These are phyloP conservation scores for Trididemnum nubilum DNA, from an alignment of 23 tunicate species.

Conservation along the genomic window DNA sequence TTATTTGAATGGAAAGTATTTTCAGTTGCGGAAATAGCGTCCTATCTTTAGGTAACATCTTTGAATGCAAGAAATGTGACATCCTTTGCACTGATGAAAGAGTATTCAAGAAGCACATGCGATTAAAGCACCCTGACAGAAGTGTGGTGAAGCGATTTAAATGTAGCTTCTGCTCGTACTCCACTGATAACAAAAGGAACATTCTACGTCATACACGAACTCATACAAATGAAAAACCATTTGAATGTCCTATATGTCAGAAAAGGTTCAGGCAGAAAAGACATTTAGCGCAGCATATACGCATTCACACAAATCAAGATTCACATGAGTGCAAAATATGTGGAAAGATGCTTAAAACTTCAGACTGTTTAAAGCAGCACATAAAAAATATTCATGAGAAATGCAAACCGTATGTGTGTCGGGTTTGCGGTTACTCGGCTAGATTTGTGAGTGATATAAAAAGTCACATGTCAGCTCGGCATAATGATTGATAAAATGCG, in stretches of 20 bases:
- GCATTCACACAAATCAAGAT: slow-evolving; percentile 34
- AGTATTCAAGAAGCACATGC: slow-evolving; percentile 6
- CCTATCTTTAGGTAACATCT: slow-evolving; percentile 17
- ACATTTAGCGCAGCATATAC: slow-evolving; percentile 31
- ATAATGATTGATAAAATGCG: slow-evolving; percentile 27
- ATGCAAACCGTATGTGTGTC: slow-evolving; percentile 30
- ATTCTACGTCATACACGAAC: slow-evolving; percentile 30
- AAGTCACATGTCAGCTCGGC: slow-evolving; percentile 39
- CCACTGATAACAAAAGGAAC: slow-evolving; percentile 16
- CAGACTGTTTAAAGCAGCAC: slow-evolving; percentile 30
- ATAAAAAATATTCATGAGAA: slow-evolving; percentile 49
- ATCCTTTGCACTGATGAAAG: slow-evolving; percentile 18
- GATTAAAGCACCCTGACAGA: slow-evolving; percentile 38
- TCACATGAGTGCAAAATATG: slow-evolving; percentile 32
- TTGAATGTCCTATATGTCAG: slow-evolving; percentile 39
- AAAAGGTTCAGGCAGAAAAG: slow-evolving; percentile 17
- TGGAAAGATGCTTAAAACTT: slow-evolving; percentile 45
- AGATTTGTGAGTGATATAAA: slow-evolving; percentile 11
- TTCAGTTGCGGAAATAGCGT: no score
- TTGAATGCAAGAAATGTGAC: slow-evolving; percentile 25
- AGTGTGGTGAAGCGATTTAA: slow-evolving; percentile 30
- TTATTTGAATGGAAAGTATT: no score
- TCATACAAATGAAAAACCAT: slow-evolving; percentile 36
- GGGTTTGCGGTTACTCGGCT: slow-evolving; percentile 43
- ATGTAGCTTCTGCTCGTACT: slow-evolving; percentile 40